Conservation (phyloP, 2,113 vertebrate species). For the Manacus vitellinus region DNA sequence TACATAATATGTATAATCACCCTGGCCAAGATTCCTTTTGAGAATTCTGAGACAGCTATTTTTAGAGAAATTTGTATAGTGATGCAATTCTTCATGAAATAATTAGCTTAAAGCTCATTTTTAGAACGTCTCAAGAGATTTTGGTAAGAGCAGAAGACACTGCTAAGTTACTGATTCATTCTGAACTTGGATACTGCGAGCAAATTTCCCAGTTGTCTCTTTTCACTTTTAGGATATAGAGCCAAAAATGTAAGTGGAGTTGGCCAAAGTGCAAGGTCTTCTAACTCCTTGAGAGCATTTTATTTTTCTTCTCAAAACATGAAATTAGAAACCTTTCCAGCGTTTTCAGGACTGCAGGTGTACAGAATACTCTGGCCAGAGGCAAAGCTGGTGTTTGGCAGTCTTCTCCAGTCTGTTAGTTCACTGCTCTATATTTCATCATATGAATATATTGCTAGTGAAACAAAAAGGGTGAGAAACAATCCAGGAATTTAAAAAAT, state of each 20-base stretch:
- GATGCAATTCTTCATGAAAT: conserved; percentile 67
- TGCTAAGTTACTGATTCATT: conserved; percentile 60
- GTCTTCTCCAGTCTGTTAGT: not conserved
- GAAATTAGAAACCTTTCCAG: conserved; percentile 61
- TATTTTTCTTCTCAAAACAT: conserved; percentile 60
- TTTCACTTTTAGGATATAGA: conserved; percentile 35
- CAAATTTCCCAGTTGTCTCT: conserved; percentile 70
- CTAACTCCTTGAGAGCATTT: conserved; percentile 60
- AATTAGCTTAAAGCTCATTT: conserved; percentile 46
- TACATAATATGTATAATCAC: conserved; percentile 17
- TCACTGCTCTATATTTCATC: conserved; percentile 19
- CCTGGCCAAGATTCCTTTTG: conserved; percentile 25
- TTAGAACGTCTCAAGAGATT: conserved; percentile 58
- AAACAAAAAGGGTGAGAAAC: not conserved
- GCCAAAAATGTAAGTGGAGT: conserved; percentile 66
- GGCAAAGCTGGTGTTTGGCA: conserved; percentile 53
- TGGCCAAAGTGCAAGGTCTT: conserved; percentile 48
- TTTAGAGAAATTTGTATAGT: conserved; percentile 31
- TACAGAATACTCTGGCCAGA: conserved; percentile 57
- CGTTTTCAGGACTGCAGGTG: conserved; percentile 69
- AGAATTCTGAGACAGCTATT: conserved; percentile 50
- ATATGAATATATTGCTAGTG: not conserved
- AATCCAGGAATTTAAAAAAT: not conserved
- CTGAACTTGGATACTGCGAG: conserved; percentile 48
- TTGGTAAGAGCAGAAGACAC: conserved; percentile 57